Evolutionary conservation across 2,113 vertebrate genomes (phyloP).

Genomic region (Ceuthmochares aereus): DNA sequence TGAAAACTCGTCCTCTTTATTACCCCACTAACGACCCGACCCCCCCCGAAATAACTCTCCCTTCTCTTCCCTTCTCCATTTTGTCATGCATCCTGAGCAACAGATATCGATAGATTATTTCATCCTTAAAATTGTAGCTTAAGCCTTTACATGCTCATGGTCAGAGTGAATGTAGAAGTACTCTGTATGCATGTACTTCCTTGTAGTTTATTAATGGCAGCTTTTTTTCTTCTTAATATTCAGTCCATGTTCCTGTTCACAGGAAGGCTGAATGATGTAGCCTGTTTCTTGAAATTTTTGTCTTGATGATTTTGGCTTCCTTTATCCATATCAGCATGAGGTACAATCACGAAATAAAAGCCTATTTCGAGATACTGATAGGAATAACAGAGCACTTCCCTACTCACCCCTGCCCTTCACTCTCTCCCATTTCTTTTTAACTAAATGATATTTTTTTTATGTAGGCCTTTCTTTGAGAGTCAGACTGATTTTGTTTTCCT

Average conservation of each 20-base stretch:
- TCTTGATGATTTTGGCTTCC: conserved; percentile 37
- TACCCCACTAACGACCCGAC: no score
- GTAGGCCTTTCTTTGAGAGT: background rate
- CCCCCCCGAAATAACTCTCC: background rate
- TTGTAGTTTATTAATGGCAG: conserved; percentile 47
- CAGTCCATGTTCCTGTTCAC: conserved; percentile 22
- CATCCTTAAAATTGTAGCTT: background rate
- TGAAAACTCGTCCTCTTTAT: background rate
- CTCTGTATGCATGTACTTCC: conserved; percentile 48
- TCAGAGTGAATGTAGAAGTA: background rate
- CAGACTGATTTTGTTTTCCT: conserved; percentile 13
- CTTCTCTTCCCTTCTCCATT: background rate
- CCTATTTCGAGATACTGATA: background rate
- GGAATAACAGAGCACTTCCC: background rate
- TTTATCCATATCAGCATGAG: conserved; percentile 5
- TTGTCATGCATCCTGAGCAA: background rate
- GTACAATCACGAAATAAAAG: conserved; percentile 51
- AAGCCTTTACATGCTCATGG: background rate
- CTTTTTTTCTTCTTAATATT: conserved; percentile 63
- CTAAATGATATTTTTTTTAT: background rate
- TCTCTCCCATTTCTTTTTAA: background rate
- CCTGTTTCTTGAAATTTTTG: conserved; percentile 51
- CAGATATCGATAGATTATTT: background rate
- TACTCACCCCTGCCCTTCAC: background rate
- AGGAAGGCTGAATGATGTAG: conserved; percentile 61